Evolutionary conservation across 2,113 vertebrate genomes (phyloP).

Genomic region (Myxocyprinus asiaticus): DNA sequence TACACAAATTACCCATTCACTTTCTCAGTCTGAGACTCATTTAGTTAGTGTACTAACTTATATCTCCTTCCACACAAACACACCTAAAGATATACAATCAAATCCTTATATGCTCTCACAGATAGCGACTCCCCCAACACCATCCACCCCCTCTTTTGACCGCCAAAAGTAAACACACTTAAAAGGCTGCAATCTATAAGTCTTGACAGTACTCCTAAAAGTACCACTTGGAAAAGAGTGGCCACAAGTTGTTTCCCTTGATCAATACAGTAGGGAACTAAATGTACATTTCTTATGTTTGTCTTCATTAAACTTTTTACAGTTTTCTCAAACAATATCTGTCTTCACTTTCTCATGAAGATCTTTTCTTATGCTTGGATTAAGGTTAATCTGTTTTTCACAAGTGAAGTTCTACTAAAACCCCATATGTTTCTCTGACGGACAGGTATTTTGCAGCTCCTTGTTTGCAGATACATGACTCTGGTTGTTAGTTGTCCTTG

Average conservation of each 20-base stretch:
- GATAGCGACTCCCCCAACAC: background rate
- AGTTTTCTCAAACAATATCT: background rate
- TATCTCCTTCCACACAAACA: too few relatives aligned
- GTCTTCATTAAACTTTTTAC: too few relatives aligned
- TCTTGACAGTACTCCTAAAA: too few relatives aligned
- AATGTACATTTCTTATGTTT: background rate
- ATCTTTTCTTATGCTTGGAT: conserved; percentile 19
- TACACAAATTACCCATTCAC: background rate
- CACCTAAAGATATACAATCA: too few relatives aligned
- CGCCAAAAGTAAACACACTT: background rate
- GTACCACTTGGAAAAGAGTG: background rate
- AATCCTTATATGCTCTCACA: too few relatives aligned
- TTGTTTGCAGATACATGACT: background rate
- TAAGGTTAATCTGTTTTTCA: conserved; percentile 2
- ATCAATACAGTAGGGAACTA: conserved; percentile 20
- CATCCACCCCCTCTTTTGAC: background rate
- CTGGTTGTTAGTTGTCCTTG: background rate
- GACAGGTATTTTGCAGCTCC: background rate
- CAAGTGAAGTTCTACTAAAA: conserved; percentile 5
- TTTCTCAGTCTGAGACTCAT: too few relatives aligned
- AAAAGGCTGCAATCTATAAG: conserved; percentile 3
- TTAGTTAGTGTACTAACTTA: too few relatives aligned
- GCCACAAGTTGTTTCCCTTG: too few relatives aligned
- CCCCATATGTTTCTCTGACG: background rate
- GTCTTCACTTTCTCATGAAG: conserved; percentile 1